Percentiles rank a stretch among this genome's conserved stretches.
phyloP scores from a whole-genome alignment of 2,888 invertebrate species.

The Drosophila merina region DNA sequence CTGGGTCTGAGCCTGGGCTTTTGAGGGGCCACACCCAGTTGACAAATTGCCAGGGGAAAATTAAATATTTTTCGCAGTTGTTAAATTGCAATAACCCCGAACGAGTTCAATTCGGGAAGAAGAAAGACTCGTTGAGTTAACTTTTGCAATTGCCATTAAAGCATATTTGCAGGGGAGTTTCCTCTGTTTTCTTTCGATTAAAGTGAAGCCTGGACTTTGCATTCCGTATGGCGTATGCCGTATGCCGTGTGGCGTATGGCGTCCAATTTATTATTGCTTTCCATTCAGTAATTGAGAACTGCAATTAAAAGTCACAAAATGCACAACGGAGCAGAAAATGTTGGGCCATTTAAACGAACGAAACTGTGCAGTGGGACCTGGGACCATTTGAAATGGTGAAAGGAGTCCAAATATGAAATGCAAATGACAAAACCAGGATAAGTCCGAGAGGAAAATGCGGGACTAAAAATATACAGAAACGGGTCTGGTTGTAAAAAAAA shows the following conservation, averaged over 20 bases:
- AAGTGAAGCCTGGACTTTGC: constrained; percentile 5
- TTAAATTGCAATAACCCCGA: constrained; percentile 42
- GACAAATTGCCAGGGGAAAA: constrained; percentile 67
- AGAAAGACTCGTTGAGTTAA: neutral
- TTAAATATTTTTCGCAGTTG: constrained; percentile 40
- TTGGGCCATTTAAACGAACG: constrained; percentile 49
- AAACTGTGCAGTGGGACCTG: constrained; percentile 45
- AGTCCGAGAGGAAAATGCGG: constrained; percentile 16
- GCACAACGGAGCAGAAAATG: constrained; percentile 57
- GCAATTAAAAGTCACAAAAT: constrained; percentile 53
- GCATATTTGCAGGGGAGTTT: neutral
- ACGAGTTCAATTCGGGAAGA: constrained; percentile 10
- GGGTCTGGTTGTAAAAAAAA: constrained; percentile 19
- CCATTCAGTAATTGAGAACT: constrained; percentile 37
- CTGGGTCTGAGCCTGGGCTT: constrained; percentile 23
- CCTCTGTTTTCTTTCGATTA: constrained; percentile 12
- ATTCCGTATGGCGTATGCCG: constrained; percentile 7
- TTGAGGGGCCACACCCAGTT: constrained; percentile 64
- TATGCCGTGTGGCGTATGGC: constrained; percentile 1
- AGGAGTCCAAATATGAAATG: constrained; percentile 54
- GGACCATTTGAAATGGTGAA: constrained; percentile 43
- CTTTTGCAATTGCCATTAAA: constrained; percentile 11
- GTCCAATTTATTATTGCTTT: constrained; percentile 36
- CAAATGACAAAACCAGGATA: constrained; percentile 59
- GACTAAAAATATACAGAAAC: constrained; percentile 13